A percentile compares a stretch with the other conserved stretches of the same genome.
phyloP scores from a whole-genome alignment of 1,140 invertebrate species.

The Lordiphosa clarofinis region DNA sequence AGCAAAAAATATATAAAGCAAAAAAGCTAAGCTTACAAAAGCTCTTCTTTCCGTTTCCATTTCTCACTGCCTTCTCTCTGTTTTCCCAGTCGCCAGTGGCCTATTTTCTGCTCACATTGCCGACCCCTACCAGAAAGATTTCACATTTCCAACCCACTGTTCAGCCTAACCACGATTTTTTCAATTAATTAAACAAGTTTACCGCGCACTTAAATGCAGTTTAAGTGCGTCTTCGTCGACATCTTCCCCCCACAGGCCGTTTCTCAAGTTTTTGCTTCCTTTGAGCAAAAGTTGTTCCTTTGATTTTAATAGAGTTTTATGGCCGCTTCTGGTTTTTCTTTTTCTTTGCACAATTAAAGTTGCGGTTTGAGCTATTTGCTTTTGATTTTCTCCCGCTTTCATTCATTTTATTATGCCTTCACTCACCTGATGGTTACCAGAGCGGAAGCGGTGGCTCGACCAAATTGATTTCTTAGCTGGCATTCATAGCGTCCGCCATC shows the following conservation, averaged over 20 bases:
- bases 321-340: slow-evolving; percentile 5
- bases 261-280: slow-evolving; percentile 38
- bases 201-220: slow-evolving; percentile 55
- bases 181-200: slow-evolving; percentile 75
- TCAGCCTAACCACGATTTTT: slow-evolving; percentile 25
- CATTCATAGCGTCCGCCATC: slow-evolving; percentile 95
- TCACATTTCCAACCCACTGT: no score
- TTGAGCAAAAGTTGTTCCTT: slow-evolving; percentile 53
- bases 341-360: slow-evolving; percentile 43
- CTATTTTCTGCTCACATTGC: no score
- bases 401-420: neutral
- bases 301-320: slow-evolving; percentile 55
- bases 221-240: slow-evolving; percentile 47
- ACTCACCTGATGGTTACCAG: slow-evolving; percentile 84
- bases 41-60: no score
- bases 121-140: no score
- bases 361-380: slow-evolving; percentile 41
- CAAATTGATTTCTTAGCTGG: slow-evolving; percentile 89
- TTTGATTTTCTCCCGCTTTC: slow-evolving; percentile 18
- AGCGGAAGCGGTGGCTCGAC: slow-evolving; percentile 86
- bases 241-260: slow-evolving; percentile 23
- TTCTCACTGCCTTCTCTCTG: no score
- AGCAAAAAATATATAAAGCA: no score
- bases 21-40: no score
- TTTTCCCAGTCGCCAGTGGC: no score